Base-by-base conservation (phyloP, 2,113 vertebrate genomes). In the Stictonetta naevosa region DNA sequence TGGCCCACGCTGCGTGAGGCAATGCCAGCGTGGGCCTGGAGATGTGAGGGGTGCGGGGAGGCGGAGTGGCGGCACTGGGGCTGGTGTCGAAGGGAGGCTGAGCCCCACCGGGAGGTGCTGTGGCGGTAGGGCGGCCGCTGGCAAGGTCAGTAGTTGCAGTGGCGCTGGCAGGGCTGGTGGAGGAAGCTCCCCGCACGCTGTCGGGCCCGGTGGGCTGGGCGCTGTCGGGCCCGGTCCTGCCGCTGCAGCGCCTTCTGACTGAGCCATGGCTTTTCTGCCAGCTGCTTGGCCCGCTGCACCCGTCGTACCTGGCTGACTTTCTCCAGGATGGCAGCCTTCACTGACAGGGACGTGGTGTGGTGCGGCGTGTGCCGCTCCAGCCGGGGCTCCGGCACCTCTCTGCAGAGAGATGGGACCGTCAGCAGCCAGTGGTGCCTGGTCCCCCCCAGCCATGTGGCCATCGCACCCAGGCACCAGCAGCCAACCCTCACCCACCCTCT, bases 141-240 rank as follows among this genome's bases (percentile, higher is more conserved):
- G 84, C 15, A 52, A 86, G 94, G 90, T 99, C 98, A 99, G 98
- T 99, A 99, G 98, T 98, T 99, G 98, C 98, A 93, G 98, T 98
- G 99, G 94, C 99, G 99, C 98, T 99, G 99, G 98, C 98, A 98
- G 83, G 99, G 99, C 97, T 99, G 99, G 98, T 99, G 99, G 86
- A 99, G 96, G 90, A 99, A 99, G 98, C 98, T 98, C 95, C 98
- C 82, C 0, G 82, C 98, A 42, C 96, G 97, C 85, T 97, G 97
- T 95, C 98, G 98, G 96, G 97, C 75, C 13, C 97, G 97, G 74
- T 98, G 98, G 15, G 98, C 97, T 46, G 98, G 98, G 96, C 98
- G 98, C 97, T 99, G 99, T 62, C 98, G 97, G 82, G 98, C 97
- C 40, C 98, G 98, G 97, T 99, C 99, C 98, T 99, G 99, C 89